Evolutionary conservation across 2,797 vertebrate species (phyloP).

Genomic region (Gallinago nigripennis): DNA sequence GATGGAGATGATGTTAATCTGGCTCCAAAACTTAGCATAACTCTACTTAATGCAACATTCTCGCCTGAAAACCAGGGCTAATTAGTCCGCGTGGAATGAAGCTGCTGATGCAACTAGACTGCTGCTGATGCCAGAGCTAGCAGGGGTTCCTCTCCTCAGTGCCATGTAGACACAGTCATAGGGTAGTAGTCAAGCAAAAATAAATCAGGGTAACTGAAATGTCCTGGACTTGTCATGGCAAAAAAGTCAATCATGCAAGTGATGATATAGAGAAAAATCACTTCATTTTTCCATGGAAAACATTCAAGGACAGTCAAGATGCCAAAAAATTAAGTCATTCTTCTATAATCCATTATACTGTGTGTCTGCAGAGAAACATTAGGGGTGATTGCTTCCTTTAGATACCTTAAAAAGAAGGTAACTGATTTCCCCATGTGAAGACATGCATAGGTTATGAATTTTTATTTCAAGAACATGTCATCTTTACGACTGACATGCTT

Average conservation of each 20-base stretch:
- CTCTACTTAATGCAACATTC: background rate
- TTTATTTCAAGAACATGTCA: conserved; percentile 4
- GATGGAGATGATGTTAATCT: background rate
- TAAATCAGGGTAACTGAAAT: background rate
- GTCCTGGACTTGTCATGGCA: background rate
- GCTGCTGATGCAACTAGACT: conserved; percentile 18
- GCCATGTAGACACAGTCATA: background rate
- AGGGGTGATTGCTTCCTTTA: background rate
- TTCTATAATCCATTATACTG: background rate
- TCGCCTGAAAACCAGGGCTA: background rate
- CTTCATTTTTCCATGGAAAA: conserved; percentile 25
- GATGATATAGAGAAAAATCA: conserved; percentile 31
- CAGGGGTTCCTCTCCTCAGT: conserved; percentile 16
- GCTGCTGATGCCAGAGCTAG: conserved; percentile 32
- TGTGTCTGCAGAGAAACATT: background rate
- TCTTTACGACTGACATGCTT: background rate
- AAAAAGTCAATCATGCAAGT: conserved; percentile 4
- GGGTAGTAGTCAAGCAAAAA: background rate
- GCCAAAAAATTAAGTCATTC: conserved; percentile 50
- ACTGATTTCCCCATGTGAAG: conserved; percentile 19
- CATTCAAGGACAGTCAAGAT: background rate
- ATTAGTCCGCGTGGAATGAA: background rate
- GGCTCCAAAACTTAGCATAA: background rate
- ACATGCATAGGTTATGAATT: background rate
- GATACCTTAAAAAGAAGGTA: background rate